These are phyloP conservation scores for Tragelaphus imberbis DNA, from an alignment of 2,113 vertebrate genomes.

Conservation along the genomic window DNA sequence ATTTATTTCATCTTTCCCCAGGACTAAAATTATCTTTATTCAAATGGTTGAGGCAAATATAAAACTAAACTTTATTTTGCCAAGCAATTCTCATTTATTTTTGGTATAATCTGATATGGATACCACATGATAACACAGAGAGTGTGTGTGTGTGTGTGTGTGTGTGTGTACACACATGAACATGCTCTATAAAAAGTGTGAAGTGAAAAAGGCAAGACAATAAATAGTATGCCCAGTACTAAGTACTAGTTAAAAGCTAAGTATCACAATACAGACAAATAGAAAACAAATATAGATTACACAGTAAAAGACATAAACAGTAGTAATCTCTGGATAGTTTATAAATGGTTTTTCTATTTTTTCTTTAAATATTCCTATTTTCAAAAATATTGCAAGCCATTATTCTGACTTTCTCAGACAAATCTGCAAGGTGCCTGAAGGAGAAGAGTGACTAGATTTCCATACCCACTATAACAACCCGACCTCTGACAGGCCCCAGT, in stretches of 20 bases:
- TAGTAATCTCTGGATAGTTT: not conserved
- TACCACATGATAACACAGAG: not conserved
- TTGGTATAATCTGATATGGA: not conserved
- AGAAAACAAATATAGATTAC: not conserved
- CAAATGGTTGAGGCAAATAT: not conserved
- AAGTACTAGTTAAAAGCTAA: not conserved
- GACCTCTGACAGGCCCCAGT: not conserved
- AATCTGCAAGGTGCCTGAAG: not conserved
- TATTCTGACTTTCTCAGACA: not conserved
- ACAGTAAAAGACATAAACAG: not conserved
- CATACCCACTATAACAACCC: not conserved
- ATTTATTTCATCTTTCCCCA: not conserved
- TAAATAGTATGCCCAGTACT: not conserved
- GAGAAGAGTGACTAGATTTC: not conserved
- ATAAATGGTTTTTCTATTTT: not conserved
- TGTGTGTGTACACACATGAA: no score
- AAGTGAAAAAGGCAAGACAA: not conserved
- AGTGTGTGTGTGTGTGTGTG: not conserved
- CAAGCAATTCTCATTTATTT: not conserved
- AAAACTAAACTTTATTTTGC: not conserved
- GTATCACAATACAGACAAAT: not conserved
- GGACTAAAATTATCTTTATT: not conserved
- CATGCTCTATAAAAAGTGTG: not conserved
- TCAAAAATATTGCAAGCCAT: not conserved
- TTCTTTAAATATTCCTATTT: not conserved